Evolutionary conservation across 1,140 invertebrate species (phyloP), one percentile per base, ranked within the genome.

Genomic region (Drosophila parvula): DNA sequence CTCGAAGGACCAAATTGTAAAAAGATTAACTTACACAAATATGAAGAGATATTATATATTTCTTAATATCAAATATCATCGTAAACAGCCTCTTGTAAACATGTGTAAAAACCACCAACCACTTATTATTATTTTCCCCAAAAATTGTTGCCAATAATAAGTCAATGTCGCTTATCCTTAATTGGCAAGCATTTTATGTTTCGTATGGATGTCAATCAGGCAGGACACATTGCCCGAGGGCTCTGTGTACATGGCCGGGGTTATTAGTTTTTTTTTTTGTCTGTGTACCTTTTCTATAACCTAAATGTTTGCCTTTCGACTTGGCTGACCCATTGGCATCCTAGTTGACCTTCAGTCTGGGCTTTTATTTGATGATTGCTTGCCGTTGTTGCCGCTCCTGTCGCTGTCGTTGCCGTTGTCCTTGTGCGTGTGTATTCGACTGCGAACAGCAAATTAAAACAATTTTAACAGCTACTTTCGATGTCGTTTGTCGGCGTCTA

Each of bases 401-500:
- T 32, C 63, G 9, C 16, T 70, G 64, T 40, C 43, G 57, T 55
- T 57, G 58, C 5, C 51, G 44, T 22, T 40, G 63, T 48, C 69
- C 36, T 70, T 51, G 45, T 56, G n/a, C 47, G 16, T 34, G 74
- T 60, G 67, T 80, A 69, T 55, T 69, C 45, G 62, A 71, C 69
- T 73, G 67, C 50, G 67, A 69, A 69, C 50, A 78, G 84, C 71
- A 89, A 89, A 89, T 89, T 89, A 89, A 89, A 84, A 84, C 84
- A 89, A 89, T 89, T 89, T 89, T 89, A 89, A 89, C 84, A 89
- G 84, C 83, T 74, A 89, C 79, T 83, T 75, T 73, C 83, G 60
- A 65, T 79, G 83, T 88, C 79, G 83, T 74, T 76, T 73, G 82
- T 67, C 53, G 71, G 51, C 74, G 77, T 78, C 78, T 84, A 89